Percentiles rank a stretch among this genome's conserved stretches.
Evolutionary conservation across 2,797 vertebrate species (phyloP).

Genomic region (Triplophysa bombifrons): DNA sequence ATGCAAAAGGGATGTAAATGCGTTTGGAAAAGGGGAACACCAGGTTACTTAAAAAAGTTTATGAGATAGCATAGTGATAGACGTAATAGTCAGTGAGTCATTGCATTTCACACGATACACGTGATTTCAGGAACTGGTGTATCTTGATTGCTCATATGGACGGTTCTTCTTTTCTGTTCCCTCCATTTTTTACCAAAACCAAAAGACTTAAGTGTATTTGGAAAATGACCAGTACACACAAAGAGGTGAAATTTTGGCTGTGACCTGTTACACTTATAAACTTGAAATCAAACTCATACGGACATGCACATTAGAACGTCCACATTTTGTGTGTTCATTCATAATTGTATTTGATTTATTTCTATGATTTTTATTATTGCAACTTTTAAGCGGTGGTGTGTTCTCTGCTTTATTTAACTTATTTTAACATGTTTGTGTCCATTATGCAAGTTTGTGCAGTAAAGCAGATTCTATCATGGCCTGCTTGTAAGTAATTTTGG

Average conservation of each 20-base stretch:
- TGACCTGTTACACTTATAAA: neutral
- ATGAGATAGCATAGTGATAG: constrained; percentile 24
- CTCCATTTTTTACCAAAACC: neutral
- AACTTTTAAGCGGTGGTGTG: no score
- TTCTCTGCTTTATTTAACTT: no score
- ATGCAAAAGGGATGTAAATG: no score
- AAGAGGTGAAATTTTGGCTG: neutral
- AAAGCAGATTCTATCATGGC: neutral
- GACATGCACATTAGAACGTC: neutral
- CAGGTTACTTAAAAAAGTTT: constrained; percentile 20
- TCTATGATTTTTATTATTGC: no score
- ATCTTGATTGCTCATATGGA: neutral
- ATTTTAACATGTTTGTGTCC: no score
- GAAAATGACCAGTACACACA: neutral
- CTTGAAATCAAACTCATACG: neutral
- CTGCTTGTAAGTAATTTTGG: neutral
- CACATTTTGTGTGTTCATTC: no score
- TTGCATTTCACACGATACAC: constrained; percentile 4
- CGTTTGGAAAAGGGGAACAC: constrained; percentile 41
- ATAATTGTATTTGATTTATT: no score
- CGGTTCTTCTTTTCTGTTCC: neutral
- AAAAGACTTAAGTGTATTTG: neutral
- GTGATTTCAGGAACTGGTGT: neutral
- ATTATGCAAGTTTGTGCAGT: neutral
- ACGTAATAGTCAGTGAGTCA: constrained; percentile 32